Evolutionary conservation across 2,888 invertebrate genomes (phyloP).

Genomic region (Ptychoptera albimana): DNA sequence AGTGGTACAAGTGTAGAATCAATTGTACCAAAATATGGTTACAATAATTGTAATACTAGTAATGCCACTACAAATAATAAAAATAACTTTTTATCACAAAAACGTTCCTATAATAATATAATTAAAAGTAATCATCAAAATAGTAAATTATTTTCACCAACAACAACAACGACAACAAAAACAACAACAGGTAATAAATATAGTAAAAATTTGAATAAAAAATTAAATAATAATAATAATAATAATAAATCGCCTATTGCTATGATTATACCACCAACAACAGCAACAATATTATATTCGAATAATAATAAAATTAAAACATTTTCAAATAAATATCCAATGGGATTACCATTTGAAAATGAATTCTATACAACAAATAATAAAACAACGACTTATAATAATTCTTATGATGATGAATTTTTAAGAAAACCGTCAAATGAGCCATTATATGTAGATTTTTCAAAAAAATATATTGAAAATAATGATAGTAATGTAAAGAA

Average conservation of each 20-base stretch:
- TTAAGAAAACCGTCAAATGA: slow-evolving; percentile 28
- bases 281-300: background rate
- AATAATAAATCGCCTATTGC: background rate
- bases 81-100: slow-evolving; percentile 17
- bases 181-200: slow-evolving; percentile 1
- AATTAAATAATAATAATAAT: background rate
- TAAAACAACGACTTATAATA: slow-evolving; percentile 7
- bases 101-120: slow-evolving; percentile 24
- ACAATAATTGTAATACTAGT: slow-evolving; percentile 11
- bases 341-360: slow-evolving; percentile 29
- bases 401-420: slow-evolving; percentile 23
- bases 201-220: slow-evolving; percentile 2
- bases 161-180: slow-evolving; percentile 5
- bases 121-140: slow-evolving; percentile 25
- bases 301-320: slow-evolving; percentile 13
- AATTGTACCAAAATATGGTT: slow-evolving; percentile 20
- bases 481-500: slow-evolving; percentile 1
- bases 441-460: slow-evolving; percentile 30
- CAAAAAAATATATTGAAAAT: slow-evolving; percentile 20
- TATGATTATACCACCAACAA: background rate
- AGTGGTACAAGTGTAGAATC: slow-evolving; percentile 16
- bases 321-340: slow-evolving; percentile 29
- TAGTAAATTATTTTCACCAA: slow-evolving; percentile 6
- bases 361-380: slow-evolving; percentile 19
- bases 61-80: background rate